Conservation (phyloP, 64 coral and sea anemone genomes). For the Trachythela sp. region DNA sequence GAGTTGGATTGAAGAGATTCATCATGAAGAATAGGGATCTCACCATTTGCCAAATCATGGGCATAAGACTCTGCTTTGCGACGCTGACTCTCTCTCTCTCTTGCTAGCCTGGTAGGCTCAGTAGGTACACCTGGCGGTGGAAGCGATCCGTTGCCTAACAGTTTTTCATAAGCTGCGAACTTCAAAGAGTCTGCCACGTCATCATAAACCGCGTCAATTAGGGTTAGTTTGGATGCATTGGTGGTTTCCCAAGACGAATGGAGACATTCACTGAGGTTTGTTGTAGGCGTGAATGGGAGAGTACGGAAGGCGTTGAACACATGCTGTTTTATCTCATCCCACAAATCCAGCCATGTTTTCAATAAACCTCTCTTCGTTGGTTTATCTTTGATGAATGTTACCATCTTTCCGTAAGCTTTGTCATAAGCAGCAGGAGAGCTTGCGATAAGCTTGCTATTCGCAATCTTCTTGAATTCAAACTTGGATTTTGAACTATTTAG, state of each 20-base stretch:
- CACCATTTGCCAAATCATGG: not conserved
- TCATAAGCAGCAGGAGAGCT: slow-evolving; percentile 17
- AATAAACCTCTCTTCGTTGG: slow-evolving; percentile 5
- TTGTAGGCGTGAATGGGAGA: not conserved
- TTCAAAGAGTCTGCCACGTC: slow-evolving; percentile 13
- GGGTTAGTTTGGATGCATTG: slow-evolving; percentile 7
- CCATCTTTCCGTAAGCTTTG: slow-evolving; percentile 18
- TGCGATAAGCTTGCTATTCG: not conserved
- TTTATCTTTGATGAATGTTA: not conserved
- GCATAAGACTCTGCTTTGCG: slow-evolving; percentile 2
- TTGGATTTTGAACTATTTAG: not conserved
- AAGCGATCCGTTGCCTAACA: not conserved
- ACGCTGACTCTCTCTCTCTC: not conserved
- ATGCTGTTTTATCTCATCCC: slow-evolving; percentile 26
- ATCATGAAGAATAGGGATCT: not conserved
- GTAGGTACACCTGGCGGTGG: not conserved
- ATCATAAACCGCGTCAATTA: slow-evolving; percentile 31
- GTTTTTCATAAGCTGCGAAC: slow-evolving; percentile 16
- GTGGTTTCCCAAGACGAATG: not conserved
- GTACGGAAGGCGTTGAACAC: slow-evolving; percentile 22
- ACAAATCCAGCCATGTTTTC: slow-evolving; percentile 39
- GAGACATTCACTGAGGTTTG: slow-evolving; percentile 20
- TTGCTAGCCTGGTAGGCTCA: not conserved
- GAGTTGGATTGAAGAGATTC: not conserved
- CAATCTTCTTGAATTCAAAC: slow-evolving; percentile 12